These are phyloP conservation scores for Lepus townsendii DNA, from an alignment of 2,797 vertebrate genomes.

Conservation along the genomic window DNA sequence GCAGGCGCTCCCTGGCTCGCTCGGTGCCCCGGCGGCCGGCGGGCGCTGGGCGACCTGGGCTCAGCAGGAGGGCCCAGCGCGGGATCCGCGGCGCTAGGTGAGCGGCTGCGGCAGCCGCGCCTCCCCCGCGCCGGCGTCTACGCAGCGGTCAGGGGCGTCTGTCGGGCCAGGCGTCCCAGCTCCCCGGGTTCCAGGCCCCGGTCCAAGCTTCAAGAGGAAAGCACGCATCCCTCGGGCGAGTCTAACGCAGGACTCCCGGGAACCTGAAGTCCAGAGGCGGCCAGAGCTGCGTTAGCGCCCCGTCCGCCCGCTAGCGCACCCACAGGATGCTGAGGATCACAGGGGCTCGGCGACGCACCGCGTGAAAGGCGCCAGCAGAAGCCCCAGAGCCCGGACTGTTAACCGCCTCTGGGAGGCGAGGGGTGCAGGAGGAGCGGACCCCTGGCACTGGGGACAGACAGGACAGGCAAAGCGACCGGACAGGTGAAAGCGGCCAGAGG, in stretches of 20 bases:
- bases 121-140: neutral
- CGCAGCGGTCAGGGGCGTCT: neutral
- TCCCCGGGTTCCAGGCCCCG: neutral
- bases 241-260: neutral
- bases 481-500: conserved; percentile 76
- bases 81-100: neutral
- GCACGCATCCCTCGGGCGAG: neutral
- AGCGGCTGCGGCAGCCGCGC: neutral
- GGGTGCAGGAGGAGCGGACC: conserved; percentile 70
- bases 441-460: conserved; percentile 42
- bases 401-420: conserved; percentile 61
- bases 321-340: neutral
- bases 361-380: conserved; percentile 65
- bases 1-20: neutral
- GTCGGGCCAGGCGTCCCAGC: neutral
- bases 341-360: neutral
- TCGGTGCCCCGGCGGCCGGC: neutral
- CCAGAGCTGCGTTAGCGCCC: neutral
- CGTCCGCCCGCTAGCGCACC: neutral
- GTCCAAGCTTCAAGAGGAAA: neutral
- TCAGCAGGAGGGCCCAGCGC: neutral
- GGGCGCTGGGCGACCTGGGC: neutral
- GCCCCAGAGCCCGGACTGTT: conserved; percentile 59
- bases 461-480: conserved; percentile 34
- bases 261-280: neutral